A percentile compares a stretch with the other conserved stretches of the same genome.
phyloP scores from a whole-genome alignment of 2,113 vertebrate species.

The Lamprologus sp. region DNA sequence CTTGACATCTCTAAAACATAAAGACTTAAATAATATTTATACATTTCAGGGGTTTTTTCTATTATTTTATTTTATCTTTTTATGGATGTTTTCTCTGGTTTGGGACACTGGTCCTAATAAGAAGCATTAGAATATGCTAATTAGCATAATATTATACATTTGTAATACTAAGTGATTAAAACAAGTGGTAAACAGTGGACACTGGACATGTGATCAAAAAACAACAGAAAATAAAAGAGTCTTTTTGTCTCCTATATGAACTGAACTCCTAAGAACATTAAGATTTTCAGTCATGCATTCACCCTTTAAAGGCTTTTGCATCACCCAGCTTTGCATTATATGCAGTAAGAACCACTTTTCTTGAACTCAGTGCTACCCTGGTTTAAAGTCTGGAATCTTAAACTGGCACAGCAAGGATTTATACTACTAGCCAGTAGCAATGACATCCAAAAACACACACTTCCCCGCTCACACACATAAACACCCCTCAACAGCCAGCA shows the following conservation, averaged over 20 bases:
- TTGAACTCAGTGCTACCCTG: background rate
- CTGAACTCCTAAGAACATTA: background rate
- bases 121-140: background rate
- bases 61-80: background rate
- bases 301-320: background rate
- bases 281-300: background rate
- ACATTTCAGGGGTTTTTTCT: fast-evolving
- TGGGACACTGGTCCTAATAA: background rate
- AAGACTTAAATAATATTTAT: background rate
- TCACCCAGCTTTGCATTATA: background rate
- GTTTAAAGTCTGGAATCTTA: slow-evolving; percentile 28
- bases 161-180: background rate
- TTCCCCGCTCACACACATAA: slow-evolving; percentile 56
- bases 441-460: slow-evolving; percentile 60
- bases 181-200: fast-evolving
- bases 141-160: background rate
- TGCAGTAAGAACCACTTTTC: background rate
- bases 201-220: background rate
- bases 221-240: background rate
- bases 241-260: background rate
- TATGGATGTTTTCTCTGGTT: background rate
- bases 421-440: slow-evolving; percentile 42
- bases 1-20: background rate
- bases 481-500: slow-evolving; percentile 59
- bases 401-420: slow-evolving; percentile 53